Conservation (phyloP, 64 coral and sea anemone species). For the Stichodactyla mertensii region DNA sequence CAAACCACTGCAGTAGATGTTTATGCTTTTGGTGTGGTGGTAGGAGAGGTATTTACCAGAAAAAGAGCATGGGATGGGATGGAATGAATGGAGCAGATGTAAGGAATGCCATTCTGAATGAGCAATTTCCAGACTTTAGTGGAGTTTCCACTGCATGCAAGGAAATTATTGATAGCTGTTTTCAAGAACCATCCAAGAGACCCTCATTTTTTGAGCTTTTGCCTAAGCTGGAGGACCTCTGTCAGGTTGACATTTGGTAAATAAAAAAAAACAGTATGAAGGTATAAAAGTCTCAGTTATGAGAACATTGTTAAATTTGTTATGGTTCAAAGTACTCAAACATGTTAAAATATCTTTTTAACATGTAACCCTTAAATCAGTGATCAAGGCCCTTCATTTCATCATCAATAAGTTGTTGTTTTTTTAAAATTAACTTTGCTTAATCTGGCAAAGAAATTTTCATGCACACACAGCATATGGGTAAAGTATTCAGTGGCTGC, state of each 20-base stretch:
- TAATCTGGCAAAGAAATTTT: no score
- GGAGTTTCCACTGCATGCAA: neutral
- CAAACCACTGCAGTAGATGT: slow-evolving; percentile 19
- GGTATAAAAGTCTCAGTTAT: neutral
- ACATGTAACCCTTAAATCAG: no score
- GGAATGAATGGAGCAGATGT: neutral
- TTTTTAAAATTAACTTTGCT: no score
- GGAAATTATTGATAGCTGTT: neutral
- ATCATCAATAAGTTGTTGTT: no score
- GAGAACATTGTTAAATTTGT: neutral
- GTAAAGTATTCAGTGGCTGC: no score
- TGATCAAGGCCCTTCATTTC: no score
- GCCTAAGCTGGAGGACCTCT: neutral
- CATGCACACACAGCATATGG: no score
- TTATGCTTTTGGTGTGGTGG: slow-evolving; percentile 11
- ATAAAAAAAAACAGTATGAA: neutral
- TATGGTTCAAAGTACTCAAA: no score
- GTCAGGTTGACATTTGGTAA: slow-evolving; percentile 11
- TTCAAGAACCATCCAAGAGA: neutral
- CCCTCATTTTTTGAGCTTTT: neutral
- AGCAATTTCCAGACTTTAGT: neutral
- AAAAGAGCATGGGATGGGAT: slow-evolving; percentile 26
- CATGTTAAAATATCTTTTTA: no score
- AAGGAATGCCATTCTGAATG: neutral
- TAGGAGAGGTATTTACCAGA: slow-evolving; percentile 1